Base-by-base conservation (phyloP, 2,797 vertebrate species). In the Lates japonicus region DNA sequence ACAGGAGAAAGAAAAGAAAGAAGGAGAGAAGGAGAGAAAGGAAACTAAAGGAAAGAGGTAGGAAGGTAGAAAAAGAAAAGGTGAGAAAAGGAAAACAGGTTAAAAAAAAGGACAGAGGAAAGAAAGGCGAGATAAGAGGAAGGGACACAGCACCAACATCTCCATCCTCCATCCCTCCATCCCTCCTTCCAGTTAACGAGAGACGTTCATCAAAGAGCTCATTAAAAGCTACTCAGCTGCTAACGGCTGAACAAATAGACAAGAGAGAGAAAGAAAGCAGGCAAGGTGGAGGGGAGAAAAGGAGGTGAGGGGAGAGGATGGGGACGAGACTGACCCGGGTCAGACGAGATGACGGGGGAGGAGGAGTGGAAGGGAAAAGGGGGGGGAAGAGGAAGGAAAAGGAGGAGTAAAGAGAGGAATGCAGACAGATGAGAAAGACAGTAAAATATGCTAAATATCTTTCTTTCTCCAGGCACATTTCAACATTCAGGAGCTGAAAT, bases 221-320 rank as follows among this genome's bases (percentile, higher is more conserved):
- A 93, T 97, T 96, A 97, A 96, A 96, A 95, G 84, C 90, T 93
- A 95, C 96, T 95, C 94, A 92, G 94, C 88, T 74, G 0, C 76
- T 91, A 93, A 94, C 83, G 92, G 92, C 92, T 96, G 94, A 95
- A 95, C 95, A 97, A 97, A 97, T 92, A 97, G 96, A 96, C 92
- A 88, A 74, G 31, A 8, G 75, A 25, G 46, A 25, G 46, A 76
- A 3, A 37, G 57, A 65, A 57, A 75, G 75, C 55, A 74, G 76
- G 74, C 48, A 19, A 72, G 61, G 62, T 10, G 33, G 46, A 51
- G 49, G 54, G 29, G 25, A 29, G 25, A 29, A 29, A 44, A 63
- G 55, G 67, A 74, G 70, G 72, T 59, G 63, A 69, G 42, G 42
- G 41, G 33, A 31, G 31, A 58, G 39, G 74, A 69, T 4, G 67